Conservation (phyloP, 2,888 invertebrate species). For the Girardia tigrina region DNA sequence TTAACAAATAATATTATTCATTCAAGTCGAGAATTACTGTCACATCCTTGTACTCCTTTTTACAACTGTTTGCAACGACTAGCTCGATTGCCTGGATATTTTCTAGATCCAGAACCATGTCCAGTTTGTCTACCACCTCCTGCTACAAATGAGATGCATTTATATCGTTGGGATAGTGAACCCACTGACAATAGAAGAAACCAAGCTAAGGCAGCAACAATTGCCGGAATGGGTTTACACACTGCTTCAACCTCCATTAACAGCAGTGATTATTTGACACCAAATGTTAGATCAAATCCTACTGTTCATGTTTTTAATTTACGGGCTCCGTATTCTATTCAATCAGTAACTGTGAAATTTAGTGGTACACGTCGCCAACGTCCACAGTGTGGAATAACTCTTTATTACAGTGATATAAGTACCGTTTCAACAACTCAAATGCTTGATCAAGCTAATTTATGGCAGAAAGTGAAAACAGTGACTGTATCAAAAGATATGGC, state of each 20-base stretch:
- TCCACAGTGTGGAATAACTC: slow-evolving; percentile 8
- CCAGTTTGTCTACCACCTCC: slow-evolving; percentile 77
- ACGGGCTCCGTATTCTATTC: slow-evolving; percentile 26
- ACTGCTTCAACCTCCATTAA: not conserved
- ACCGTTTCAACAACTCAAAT: slow-evolving; percentile 1
- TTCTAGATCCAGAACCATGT: slow-evolving; percentile 87
- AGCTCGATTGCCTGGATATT: slow-evolving; percentile 59
- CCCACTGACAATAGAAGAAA: slow-evolving; percentile 31
- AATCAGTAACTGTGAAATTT: slow-evolving; percentile 21
- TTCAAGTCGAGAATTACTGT: not conserved
- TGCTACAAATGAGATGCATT: not conserved
- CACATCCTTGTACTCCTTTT: not conserved
- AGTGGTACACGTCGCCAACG: not conserved
- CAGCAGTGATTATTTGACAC: slow-evolving; percentile 14
- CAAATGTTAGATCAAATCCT: slow-evolving; percentile 28
- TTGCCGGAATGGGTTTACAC: not conserved
- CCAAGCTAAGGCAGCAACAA: slow-evolving; percentile 21
- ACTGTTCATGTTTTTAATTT: slow-evolving; percentile 30
- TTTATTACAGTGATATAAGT: not conserved
- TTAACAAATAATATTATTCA: not conserved
- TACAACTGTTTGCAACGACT: not conserved
- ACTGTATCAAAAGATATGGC: not conserved
- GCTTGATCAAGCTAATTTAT: slow-evolving; percentile 21
- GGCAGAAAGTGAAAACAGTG: slow-evolving; percentile 9
- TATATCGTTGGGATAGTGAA: slow-evolving; percentile 31